Evolutionary conservation across 2,888 invertebrate genomes (phyloP).

Genomic region (Epiblema foenella): DNA sequence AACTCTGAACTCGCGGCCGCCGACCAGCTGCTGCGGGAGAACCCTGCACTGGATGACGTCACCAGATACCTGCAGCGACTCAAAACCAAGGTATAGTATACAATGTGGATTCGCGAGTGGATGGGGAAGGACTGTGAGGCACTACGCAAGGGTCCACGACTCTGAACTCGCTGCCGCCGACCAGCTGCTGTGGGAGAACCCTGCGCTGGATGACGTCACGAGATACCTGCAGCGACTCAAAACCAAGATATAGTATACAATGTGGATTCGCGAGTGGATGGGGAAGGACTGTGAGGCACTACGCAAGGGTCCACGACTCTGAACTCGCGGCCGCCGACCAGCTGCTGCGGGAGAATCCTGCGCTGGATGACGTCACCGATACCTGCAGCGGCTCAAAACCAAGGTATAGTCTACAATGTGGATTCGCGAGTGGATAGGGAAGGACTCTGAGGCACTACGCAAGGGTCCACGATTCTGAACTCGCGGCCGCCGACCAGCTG

Average conservation of each 20-base stretch:
- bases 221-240: slow-evolving; percentile 89
- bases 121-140: slow-evolving; percentile 91
- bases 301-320: too few species aligned
- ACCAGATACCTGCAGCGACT: slow-evolving; percentile 88
- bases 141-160: slow-evolving; percentile 89
- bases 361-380: slow-evolving; percentile 90
- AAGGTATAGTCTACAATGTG: too few species aligned
- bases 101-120: slow-evolving; percentile 88
- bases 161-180: slow-evolving; percentile 86
- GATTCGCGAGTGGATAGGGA: too few species aligned
- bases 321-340: slow-evolving; percentile 87
- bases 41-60: slow-evolving; percentile 90
- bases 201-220: slow-evolving; percentile 89
- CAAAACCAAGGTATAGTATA: slow-evolving; percentile 84
- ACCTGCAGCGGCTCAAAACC: too few species aligned
- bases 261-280: too few species aligned
- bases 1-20: slow-evolving; percentile 87
- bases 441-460: too few species aligned
- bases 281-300: too few species aligned
- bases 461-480: too few species aligned
- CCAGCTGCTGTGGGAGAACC: slow-evolving; percentile 88
- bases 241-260: slow-evolving; percentile 82
- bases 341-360: slow-evolving; percentile 88
- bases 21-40: slow-evolving; percentile 87
- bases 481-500: slow-evolving; percentile 86